Conservation (phyloP, 1,140 invertebrate genomes). For the Drosophila pallidifrons region DNA sequence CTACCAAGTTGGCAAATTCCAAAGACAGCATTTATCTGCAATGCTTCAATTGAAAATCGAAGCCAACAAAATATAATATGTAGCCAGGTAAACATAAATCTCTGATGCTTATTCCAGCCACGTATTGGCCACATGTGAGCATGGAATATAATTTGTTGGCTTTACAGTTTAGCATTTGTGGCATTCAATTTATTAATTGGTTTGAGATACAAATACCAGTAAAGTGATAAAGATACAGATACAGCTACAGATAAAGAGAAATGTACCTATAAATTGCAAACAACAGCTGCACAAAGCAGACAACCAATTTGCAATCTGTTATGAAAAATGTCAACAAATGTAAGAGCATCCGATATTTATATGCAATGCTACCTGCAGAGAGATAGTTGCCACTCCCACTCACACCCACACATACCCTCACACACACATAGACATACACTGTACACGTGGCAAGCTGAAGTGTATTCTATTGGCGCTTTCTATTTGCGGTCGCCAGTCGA, state of each 20-base stretch:
- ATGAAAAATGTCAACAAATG: conserved; percentile 74
- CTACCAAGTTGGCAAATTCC: neutral
- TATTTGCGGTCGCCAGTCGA: conserved; percentile 25
- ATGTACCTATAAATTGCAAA: conserved; percentile 11
- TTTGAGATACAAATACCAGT: neutral
- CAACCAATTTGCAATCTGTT: conserved; percentile 77
- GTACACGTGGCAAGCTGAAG: conserved; percentile 19
- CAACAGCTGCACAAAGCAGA: conserved; percentile 60
- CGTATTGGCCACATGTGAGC: conserved; percentile 18
- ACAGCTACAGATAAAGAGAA: neutral
- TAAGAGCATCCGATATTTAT: conserved; percentile 66
- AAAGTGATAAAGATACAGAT: conserved; percentile 7
- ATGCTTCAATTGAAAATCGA: neutral
- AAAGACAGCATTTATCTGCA: neutral
- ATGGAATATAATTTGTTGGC: conserved; percentile 37
- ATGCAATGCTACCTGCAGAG: conserved; percentile 54
- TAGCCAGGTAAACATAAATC: conserved; percentile 16
- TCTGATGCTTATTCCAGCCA: conserved; percentile 13
- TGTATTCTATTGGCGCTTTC: conserved; percentile 36
- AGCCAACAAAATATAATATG: neutral
- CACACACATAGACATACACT: neutral
- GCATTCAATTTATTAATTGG: conserved; percentile 53
- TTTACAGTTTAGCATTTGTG: conserved; percentile 23
- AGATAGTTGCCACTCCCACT: neutral
- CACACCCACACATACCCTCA: conserved; percentile 1